These are phyloP conservation scores for Drosophila simulans DNA, from an alignment of 1,140 invertebrate species.

Conservation along the genomic window DNA sequence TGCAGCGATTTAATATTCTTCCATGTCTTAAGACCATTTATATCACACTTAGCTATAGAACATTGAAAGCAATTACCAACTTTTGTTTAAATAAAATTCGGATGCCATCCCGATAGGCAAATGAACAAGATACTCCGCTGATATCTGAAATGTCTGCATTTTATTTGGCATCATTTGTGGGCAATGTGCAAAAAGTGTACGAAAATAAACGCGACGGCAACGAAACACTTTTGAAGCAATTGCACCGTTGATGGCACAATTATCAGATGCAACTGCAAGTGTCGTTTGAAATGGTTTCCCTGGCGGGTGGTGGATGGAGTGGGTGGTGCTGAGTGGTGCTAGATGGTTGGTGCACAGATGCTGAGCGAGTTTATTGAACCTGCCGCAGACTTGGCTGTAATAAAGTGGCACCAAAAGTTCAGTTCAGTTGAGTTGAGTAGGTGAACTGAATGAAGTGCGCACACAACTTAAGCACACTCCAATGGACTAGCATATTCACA, in stretches of 20 bases:
- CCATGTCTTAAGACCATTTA: too few species aligned
- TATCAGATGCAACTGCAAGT: constrained; percentile 63
- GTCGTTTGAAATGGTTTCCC: constrained; percentile 25
- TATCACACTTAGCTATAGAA: too few species aligned
- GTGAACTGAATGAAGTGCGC: constrained; percentile 36
- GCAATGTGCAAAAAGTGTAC: constrained; percentile 39
- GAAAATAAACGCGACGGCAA: constrained; percentile 59
- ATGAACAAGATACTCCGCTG: not conserved
- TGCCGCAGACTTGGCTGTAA: constrained; percentile 19
- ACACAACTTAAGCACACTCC: constrained; percentile 2
- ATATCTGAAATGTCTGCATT: constrained; percentile 29
- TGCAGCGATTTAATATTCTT: too few species aligned
- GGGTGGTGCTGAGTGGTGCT: not conserved
- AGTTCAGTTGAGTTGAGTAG: constrained; percentile 50
- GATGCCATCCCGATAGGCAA: not conserved
- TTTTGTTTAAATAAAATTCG: not conserved
- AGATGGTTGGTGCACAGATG: not conserved
- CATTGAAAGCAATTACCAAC: too few species aligned
- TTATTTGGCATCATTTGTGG: constrained; percentile 45
- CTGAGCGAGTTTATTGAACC: constrained; percentile 69
- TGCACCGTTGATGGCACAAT: constrained; percentile 63
- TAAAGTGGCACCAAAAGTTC: constrained; percentile 50
- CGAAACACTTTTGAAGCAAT: constrained; percentile 39
- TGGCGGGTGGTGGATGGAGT: constrained; percentile 3
- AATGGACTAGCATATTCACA: constrained; percentile 25